Evolutionary conservation across 2,797 vertebrate species (phyloP).

Genomic region (Xenentodon cancila): DNA sequence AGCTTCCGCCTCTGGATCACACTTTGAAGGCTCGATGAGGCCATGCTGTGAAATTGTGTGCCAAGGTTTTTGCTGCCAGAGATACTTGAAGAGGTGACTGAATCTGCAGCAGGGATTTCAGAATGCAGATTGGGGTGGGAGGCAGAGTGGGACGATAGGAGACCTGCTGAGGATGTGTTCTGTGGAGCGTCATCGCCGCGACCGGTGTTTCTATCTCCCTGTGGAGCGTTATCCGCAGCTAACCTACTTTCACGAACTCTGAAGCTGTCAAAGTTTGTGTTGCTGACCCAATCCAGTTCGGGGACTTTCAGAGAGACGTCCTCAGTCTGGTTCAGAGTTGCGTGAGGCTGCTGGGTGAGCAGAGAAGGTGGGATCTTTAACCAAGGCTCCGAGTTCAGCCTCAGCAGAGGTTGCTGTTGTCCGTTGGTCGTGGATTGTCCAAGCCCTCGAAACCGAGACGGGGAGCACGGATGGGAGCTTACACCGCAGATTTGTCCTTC

Average conservation of each 20-base stretch:
- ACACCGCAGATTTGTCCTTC: conserved; percentile 69
- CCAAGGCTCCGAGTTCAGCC: conserved; percentile 87
- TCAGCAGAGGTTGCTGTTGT: conserved; percentile 73
- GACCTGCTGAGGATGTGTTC: conserved; percentile 49
- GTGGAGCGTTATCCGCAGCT: conserved; percentile 16
- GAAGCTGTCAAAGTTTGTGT: conserved; percentile 41
- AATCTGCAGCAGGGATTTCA: conserved; percentile 38
- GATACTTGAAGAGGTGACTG: conserved; percentile 18
- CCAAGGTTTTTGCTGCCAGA: conserved; percentile 22
- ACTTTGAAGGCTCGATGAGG: conserved; percentile 81
- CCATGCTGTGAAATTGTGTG: conserved; percentile 34
- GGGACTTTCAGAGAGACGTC: conserved; percentile 69
- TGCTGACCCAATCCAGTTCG: conserved; percentile 41
- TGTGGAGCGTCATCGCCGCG: conserved; percentile 13
- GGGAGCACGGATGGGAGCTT: conserved; percentile 78
- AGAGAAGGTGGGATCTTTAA: conserved; percentile 80
- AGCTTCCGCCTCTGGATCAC: conserved; percentile 83
- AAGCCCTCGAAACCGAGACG: conserved; percentile 46
- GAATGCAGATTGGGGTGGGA: conserved; percentile 73
- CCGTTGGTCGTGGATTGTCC: conserved; percentile 32
- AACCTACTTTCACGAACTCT: conserved; percentile 65
- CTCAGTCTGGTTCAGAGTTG: conserved; percentile 64
- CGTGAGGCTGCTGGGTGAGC: conserved; percentile 70
- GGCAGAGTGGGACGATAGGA: conserved; percentile 61
- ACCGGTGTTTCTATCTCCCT: background rate